phyloP scores from a whole-genome alignment of 2,113 vertebrate genomes.

The Sturnira hondurensis region DNA sequence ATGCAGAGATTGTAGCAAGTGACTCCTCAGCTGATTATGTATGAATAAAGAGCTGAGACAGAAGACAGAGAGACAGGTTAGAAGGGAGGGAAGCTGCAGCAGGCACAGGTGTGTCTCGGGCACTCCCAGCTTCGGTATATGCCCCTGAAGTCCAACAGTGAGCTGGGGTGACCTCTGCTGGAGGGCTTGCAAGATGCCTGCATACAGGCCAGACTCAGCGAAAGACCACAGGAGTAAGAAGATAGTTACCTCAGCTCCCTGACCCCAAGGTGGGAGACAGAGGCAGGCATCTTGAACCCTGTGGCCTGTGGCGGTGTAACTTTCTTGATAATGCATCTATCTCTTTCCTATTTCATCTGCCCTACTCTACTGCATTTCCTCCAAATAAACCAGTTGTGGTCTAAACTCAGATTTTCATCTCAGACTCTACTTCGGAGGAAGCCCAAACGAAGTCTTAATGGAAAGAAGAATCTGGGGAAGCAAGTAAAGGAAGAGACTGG shows the following conservation, averaged over 20 bases:
- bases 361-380: neutral
- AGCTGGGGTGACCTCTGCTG: neutral
- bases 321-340: neutral
- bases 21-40: neutral
- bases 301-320: neutral
- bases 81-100: neutral
- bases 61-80: neutral
- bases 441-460: conserved; percentile 16
- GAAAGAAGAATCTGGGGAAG: neutral
- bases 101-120: neutral
- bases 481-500: neutral
- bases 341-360: neutral
- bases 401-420: neutral
- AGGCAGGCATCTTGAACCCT: neutral
- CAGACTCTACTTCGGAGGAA: neutral
- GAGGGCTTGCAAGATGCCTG: neutral
- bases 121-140: neutral
- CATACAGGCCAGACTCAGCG: neutral
- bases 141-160: neutral
- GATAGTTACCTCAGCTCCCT: neutral
- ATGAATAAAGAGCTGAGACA: neutral
- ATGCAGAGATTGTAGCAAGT: neutral
- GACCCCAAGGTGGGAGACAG: neutral
- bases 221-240: neutral
- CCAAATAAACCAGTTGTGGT: neutral